These are phyloP conservation scores for Sebastes dallii DNA, from an alignment of 2,797 vertebrate genomes.

Conservation along the genomic window DNA sequence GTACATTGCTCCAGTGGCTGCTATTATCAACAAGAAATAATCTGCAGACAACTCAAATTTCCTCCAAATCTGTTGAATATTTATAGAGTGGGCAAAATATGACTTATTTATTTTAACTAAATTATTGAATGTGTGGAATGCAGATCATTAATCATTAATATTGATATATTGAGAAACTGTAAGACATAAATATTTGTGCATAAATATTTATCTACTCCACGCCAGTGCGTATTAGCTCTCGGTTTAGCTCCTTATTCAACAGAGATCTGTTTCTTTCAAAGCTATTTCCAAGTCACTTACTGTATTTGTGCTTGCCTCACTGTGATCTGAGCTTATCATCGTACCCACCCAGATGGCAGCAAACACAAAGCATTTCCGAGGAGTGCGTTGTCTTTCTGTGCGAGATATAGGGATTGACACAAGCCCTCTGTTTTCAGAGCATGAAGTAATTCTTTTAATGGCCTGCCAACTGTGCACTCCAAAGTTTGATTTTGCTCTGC, in stretches of 20 bases:
- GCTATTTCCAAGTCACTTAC: constrained; percentile 68
- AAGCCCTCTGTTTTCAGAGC: constrained; percentile 76
- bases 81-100: constrained; percentile 68
- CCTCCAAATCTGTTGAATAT: constrained; percentile 67
- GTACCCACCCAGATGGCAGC: constrained; percentile 58
- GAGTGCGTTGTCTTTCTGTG: constrained; percentile 56
- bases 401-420: constrained; percentile 78
- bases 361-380: constrained; percentile 56
- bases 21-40: constrained; percentile 66
- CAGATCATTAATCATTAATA: constrained; percentile 75
- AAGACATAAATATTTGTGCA: constrained; percentile 79
- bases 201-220: constrained; percentile 69
- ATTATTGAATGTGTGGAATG: constrained; percentile 75
- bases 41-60: constrained; percentile 54
- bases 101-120: constrained; percentile 75
- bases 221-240: constrained; percentile 57
- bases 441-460: constrained; percentile 87
- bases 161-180: constrained; percentile 74
- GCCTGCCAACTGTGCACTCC: constrained; percentile 77
- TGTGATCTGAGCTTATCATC: constrained; percentile 66
- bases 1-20: constrained; percentile 48
- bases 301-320: constrained; percentile 66
- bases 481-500: constrained; percentile 84
- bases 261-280: constrained; percentile 57
- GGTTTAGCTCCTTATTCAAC: constrained; percentile 53